Conservation (phyloP, 2,113 vertebrate species). For the Pygoscelis antarcticus region DNA sequence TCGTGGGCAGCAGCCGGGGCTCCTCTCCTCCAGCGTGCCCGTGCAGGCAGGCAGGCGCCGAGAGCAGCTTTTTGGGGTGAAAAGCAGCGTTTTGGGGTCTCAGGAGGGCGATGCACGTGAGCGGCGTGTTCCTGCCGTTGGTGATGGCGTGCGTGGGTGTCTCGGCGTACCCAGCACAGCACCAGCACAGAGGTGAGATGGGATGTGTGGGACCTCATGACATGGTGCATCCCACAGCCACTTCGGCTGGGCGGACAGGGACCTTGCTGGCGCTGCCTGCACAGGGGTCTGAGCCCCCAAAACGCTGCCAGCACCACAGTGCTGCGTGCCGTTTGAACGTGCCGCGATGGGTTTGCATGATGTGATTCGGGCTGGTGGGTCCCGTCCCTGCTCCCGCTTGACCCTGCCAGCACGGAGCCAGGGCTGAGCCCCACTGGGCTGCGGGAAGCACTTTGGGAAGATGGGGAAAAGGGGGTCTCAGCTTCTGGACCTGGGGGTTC, state of each 20-base stretch:
- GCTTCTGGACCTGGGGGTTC: neutral
- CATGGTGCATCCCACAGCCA: neutral
- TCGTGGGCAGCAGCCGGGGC: neutral
- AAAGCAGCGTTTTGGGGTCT: neutral
- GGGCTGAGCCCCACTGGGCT: neutral
- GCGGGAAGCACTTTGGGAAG: neutral
- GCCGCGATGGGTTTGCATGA: neutral
- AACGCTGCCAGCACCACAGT: neutral
- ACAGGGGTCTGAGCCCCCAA: neutral
- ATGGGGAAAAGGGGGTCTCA: neutral
- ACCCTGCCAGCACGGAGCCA: neutral
- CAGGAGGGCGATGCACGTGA: accelerated
- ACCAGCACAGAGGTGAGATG: neutral
- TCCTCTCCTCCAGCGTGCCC: neutral
- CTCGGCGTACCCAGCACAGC: accelerated
- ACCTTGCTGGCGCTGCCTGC: neutral
- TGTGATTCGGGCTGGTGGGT: neutral
- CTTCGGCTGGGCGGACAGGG: neutral
- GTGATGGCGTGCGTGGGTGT: neutral
- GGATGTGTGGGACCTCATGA: neutral
- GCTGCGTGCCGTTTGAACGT: neutral
- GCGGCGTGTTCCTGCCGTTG: neutral
- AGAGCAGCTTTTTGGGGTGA: neutral
- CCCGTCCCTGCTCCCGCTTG: neutral
- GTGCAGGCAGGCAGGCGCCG: accelerated